Conservation (phyloP, 2,797 vertebrate species). For the Leontocebus nigricollis region DNA sequence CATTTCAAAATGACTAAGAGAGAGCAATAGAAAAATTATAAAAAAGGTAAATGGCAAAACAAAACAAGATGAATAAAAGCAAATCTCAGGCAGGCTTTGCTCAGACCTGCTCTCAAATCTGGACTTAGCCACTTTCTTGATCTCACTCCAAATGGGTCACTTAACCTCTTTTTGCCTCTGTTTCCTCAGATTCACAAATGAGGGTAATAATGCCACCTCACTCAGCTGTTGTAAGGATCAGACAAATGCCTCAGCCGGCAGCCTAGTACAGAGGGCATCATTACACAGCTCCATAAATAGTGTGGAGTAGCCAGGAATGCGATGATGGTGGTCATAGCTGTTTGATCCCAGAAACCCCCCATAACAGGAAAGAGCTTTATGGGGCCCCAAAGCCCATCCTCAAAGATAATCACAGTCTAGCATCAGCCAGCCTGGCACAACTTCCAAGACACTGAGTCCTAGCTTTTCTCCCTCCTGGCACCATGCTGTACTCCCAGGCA, state of each 20-base stretch:
- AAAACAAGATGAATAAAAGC: slow-evolving; percentile 10
- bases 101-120: neutral
- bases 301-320: neutral
- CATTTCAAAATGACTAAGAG: slow-evolving; percentile 59
- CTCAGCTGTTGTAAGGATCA: fast-evolving
- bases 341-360: slow-evolving; percentile 22
- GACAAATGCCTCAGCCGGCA: neutral
- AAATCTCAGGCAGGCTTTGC: neutral
- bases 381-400: neutral
- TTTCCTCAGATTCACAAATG: neutral
- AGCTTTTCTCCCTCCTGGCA: neutral
- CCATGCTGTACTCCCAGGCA: neutral
- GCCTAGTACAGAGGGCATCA: fast-evolving
- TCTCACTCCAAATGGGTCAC: neutral
- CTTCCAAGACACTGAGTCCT: neutral
- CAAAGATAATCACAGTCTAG: slow-evolving; percentile 15
- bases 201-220: neutral
- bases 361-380: neutral
- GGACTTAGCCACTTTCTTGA: neutral
- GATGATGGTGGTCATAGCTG: neutral
- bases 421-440: neutral
- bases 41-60: slow-evolving; percentile 52
- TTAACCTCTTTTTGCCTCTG: neutral
- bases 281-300: neutral
- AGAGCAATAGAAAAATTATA: slow-evolving; percentile 28